phyloP scores from a whole-genome alignment of 2,113 vertebrate genomes.

The Melanostigma gelatinosum region DNA sequence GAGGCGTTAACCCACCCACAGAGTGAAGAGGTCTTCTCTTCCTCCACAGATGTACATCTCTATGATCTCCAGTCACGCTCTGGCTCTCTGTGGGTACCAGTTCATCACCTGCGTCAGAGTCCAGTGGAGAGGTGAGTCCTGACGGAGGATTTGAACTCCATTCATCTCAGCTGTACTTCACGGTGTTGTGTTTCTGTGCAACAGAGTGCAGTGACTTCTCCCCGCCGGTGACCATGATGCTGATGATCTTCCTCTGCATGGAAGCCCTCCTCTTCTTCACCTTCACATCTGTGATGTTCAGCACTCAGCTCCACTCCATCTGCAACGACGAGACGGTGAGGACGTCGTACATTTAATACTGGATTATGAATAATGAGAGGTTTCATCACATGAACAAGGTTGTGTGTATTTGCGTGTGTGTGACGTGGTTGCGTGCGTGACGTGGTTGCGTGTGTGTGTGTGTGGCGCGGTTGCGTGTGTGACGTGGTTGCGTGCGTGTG shows the following conservation, averaged over 20 bases:
- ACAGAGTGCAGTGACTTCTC: slow-evolving; percentile 94
- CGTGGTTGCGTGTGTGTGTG: neutral
- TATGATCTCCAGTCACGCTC: slow-evolving; percentile 89
- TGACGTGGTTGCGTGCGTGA: neutral
- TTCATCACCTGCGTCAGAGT: slow-evolving; percentile 91
- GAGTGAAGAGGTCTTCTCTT: neutral
- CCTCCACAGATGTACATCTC: slow-evolving; percentile 90
- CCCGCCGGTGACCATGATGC: slow-evolving; percentile 91
- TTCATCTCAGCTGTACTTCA: too few relatives aligned
- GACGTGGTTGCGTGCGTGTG: neutral
- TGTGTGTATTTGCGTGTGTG: neutral
- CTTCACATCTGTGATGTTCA: slow-evolving; percentile 95
- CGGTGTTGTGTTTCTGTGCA: neutral
- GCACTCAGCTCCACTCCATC: slow-evolving; percentile 95
- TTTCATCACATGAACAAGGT: too few relatives aligned
- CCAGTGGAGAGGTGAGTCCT: slow-evolving; percentile 91
- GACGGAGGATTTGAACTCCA: too few relatives aligned
- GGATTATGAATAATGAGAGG: too few relatives aligned
- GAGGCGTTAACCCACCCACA: too few relatives aligned
- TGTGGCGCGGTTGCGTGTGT: neutral
- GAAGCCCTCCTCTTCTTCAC: slow-evolving; percentile 94
- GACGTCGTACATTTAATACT: too few relatives aligned
- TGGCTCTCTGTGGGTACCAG: slow-evolving; percentile 89
- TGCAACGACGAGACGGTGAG: slow-evolving; percentile 94
- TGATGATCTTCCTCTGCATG: slow-evolving; percentile 93